These are phyloP conservation scores for Archivesica marissinica DNA, from an alignment of 1,140 invertebrate genomes.

Conservation along the genomic window DNA sequence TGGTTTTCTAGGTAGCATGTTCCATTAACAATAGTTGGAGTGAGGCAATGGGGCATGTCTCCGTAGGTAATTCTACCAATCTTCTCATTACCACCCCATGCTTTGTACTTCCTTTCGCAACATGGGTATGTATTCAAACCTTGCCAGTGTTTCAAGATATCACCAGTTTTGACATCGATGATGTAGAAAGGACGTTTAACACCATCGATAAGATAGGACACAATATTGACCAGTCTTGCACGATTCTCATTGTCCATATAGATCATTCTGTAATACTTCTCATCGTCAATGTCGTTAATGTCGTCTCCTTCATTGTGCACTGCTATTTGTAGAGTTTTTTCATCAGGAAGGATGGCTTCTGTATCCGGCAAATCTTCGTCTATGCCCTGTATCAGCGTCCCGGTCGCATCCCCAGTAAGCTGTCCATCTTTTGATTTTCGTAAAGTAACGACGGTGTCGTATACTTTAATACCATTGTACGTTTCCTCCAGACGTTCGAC, in stretches of 20 bases:
- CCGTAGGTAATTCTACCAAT: constrained; percentile 68
- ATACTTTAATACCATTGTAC: constrained; percentile 39
- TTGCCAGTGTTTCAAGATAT: constrained; percentile 55
- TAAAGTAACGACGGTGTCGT: constrained; percentile 38
- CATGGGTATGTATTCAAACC: constrained; percentile 54
- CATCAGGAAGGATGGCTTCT: background rate
- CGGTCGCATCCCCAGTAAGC: constrained; percentile 44
- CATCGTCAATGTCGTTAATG: background rate
- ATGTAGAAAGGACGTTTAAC: constrained; percentile 61
- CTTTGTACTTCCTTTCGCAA: constrained; percentile 50
- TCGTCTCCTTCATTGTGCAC: constrained; percentile 27
- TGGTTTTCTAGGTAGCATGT: constrained; percentile 68
- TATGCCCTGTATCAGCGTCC: constrained; percentile 44
- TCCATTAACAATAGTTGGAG: constrained; percentile 34
- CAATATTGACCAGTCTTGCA: constrained; percentile 40
- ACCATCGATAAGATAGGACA: constrained; percentile 56
- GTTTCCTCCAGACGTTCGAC: constrained; percentile 53
- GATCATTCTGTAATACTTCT: background rate
- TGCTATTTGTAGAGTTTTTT: constrained; percentile 40
- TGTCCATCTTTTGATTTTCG: constrained; percentile 24
- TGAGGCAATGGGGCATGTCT: constrained; percentile 52
- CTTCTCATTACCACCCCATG: constrained; percentile 68
- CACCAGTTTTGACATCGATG: constrained; percentile 63
- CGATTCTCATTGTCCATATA: constrained; percentile 45
- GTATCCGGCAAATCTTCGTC: constrained; percentile 35